Evolutionary conservation across 2,113 vertebrate genomes (phyloP).

Genomic region (Phalacrocorax brasilianus): DNA sequence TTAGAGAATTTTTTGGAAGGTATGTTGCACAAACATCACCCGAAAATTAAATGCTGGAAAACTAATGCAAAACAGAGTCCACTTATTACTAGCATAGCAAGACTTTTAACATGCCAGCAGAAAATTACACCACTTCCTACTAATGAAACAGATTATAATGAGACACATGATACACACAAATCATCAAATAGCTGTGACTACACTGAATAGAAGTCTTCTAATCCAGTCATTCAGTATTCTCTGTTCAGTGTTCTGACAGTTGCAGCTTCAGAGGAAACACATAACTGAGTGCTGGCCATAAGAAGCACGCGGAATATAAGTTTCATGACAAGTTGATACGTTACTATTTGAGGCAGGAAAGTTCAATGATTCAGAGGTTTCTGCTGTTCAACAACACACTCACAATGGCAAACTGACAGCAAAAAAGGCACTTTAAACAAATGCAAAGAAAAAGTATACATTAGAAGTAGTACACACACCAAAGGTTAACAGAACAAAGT

Average conservation of each 20-base stretch:
- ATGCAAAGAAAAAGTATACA: background rate
- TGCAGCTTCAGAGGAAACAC: background rate
- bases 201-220: background rate
- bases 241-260: background rate
- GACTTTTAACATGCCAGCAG: too few relatives aligned
- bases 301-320: background rate
- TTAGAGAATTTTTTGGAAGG: too few relatives aligned
- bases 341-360: background rate
- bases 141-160: background rate
- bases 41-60: too few relatives aligned
- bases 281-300: background rate
- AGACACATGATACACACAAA: background rate
- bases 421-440: background rate
- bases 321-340: background rate
- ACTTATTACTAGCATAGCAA: too few relatives aligned
- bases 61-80: too few relatives aligned
- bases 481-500: background rate
- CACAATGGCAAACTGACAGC: background rate
- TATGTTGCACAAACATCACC: too few relatives aligned
- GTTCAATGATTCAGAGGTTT: background rate
- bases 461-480: background rate
- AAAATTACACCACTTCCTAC: background rate
- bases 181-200: background rate
- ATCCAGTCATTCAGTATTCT: background rate
- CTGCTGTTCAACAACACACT: background rate